Conservation (phyloP, 2,113 vertebrate genomes). For the Dromiciops gliroides region DNA sequence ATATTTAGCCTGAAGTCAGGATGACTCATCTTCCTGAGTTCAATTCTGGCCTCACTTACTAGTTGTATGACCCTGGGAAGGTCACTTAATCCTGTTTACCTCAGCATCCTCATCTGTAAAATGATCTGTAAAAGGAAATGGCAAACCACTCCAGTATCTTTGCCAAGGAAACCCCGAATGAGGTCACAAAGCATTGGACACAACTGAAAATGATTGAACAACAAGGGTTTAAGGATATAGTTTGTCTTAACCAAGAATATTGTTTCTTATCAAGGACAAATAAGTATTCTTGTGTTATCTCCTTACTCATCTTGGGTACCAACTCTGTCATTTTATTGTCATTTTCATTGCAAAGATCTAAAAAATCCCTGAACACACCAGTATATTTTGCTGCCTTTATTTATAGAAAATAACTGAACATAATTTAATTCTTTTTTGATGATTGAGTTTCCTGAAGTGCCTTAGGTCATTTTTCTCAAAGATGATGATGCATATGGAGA, state of each 20-base stretch:
- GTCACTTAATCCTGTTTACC: background rate
- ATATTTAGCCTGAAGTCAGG: background rate
- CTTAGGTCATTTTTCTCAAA: constrained; percentile 22
- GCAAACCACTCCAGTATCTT: background rate
- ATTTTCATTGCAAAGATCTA: background rate
- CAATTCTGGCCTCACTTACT: background rate
- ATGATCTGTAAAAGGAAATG: background rate
- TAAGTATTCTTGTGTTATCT: background rate
- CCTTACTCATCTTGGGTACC: background rate
- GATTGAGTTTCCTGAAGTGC: background rate
- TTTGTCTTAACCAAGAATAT: background rate
- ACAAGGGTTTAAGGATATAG: background rate
- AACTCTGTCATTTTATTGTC: constrained; percentile 9
- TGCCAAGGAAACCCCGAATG: background rate
- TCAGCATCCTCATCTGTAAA: background rate
- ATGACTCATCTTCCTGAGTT: background rate
- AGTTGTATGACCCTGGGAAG: background rate
- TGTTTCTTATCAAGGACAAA: background rate
- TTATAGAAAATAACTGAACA: background rate
- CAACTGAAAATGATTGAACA: background rate
- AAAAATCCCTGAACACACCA: constrained; percentile 12
- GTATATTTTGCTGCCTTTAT: constrained; percentile 16
- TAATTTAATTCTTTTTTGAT: constrained; percentile 47
- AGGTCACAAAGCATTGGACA: background rate
- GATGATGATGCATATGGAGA: background rate